Conservation (phyloP, 2,888 invertebrate genomes). For the Hydropsyche betteni region DNA sequence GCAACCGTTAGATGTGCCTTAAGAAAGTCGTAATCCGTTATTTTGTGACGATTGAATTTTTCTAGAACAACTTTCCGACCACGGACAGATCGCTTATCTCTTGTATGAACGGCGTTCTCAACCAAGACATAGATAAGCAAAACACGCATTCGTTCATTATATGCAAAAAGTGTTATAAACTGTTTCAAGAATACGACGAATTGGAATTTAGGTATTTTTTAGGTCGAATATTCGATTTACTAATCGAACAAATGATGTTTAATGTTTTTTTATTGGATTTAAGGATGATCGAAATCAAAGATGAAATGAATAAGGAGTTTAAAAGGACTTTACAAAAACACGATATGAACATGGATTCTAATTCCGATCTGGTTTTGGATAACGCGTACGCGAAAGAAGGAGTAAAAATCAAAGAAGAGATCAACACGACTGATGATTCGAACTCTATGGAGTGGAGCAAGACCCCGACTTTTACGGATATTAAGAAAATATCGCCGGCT, state of each 20-base stretch:
- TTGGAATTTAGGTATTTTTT: slow-evolving; percentile 61
- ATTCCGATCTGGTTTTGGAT: not conserved
- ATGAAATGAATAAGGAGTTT: slow-evolving; percentile 54
- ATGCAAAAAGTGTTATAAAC: slow-evolving; percentile 75
- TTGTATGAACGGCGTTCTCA: slow-evolving; percentile 58
- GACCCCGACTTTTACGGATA: slow-evolving; percentile 60
- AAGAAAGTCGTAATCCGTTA: no score
- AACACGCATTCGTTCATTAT: slow-evolving; percentile 66
- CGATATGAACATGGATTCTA: slow-evolving; percentile 9
- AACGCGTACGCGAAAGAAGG: slow-evolving; percentile 41
- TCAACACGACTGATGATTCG: slow-evolving; percentile 52
- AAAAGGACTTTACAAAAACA: slow-evolving; percentile 50
- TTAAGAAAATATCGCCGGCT: slow-evolving; percentile 60
- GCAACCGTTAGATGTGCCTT: not conserved
- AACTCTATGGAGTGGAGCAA: slow-evolving; percentile 51
- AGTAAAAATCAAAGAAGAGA: slow-evolving; percentile 46
- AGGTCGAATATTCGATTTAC: no score
- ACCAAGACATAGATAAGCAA: slow-evolving; percentile 62
- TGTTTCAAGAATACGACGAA: slow-evolving; percentile 71
- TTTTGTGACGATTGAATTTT: slow-evolving; percentile 15
- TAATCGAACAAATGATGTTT: no score
- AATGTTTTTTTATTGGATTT: slow-evolving; percentile 44
- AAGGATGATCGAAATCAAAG: slow-evolving; percentile 57
- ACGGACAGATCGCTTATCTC: slow-evolving; percentile 56
- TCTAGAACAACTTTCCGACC: slow-evolving; percentile 52